These are phyloP conservation scores for Thalassoma bifasciatum DNA, from an alignment of 2,113 vertebrate species.

Conservation along the genomic window DNA sequence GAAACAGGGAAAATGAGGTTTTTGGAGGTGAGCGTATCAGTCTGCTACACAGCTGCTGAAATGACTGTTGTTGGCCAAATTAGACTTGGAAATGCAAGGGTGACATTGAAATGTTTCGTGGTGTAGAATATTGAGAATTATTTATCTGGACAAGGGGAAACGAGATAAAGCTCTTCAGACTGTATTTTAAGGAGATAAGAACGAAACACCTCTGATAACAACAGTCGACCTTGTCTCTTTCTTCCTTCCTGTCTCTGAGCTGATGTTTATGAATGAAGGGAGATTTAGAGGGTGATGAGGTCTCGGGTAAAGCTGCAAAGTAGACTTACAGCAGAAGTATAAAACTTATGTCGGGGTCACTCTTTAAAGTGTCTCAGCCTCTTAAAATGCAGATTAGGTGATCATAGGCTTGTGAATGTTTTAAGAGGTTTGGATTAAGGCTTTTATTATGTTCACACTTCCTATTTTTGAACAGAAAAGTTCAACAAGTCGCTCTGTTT, in stretches of 20 bases:
- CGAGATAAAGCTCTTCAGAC: constrained; percentile 41
- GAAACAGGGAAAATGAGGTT: constrained; percentile 55
- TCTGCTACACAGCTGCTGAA: constrained; percentile 41
- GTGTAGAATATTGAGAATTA: constrained; percentile 38
- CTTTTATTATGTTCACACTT: no score
- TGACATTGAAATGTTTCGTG: constrained; percentile 53
- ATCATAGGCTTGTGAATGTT: no score
- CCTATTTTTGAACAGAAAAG: no score
- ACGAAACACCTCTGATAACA: constrained; percentile 24
- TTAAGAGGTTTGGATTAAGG: no score
- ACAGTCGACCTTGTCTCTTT: constrained; percentile 47
- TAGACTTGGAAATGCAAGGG: constrained; percentile 51
- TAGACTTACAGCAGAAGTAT: background rate
- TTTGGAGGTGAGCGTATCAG: constrained; percentile 42
- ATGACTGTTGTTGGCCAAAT: constrained; percentile 40
- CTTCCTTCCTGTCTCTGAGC: background rate
- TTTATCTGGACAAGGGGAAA: constrained; percentile 18
- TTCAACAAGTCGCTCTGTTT: no score
- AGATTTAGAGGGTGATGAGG: constrained; percentile 12
- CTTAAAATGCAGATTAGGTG: no score
- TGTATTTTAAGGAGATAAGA: constrained; percentile 33
- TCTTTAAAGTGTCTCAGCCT: no score
- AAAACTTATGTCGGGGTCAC: background rate
- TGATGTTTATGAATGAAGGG: constrained; percentile 38
- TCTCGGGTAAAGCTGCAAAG: background rate